phyloP scores from a whole-genome alignment of 2,797 vertebrate genomes.

The Sebastes hubbsi region DNA sequence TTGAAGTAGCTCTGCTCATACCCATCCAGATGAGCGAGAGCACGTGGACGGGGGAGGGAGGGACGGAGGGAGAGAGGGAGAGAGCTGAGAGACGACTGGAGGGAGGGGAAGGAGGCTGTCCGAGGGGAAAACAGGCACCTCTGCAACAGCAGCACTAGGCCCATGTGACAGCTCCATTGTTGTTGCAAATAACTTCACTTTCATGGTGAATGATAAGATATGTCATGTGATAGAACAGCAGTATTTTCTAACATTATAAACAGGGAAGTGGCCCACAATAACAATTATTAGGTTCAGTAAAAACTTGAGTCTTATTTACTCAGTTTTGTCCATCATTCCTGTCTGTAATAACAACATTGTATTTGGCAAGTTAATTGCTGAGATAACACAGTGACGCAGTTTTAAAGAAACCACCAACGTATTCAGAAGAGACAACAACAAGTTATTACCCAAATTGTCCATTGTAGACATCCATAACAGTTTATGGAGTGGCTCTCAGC shows the following conservation, averaged over 20 bases:
- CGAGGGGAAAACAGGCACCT: constrained; percentile 58
- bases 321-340: background rate
- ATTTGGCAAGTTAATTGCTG: background rate
- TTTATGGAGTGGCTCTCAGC: background rate
- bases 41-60: constrained; percentile 56
- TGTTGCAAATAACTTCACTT: constrained; percentile 44
- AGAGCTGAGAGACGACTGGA: constrained; percentile 21
- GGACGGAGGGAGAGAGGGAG: background rate
- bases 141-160: constrained; percentile 47
- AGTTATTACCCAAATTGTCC: background rate
- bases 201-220: constrained; percentile 23
- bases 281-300: background rate
- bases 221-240: background rate
- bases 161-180: constrained; percentile 53
- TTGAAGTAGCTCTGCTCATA: constrained; percentile 64
- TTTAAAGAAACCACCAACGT: background rate
- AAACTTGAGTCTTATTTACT: background rate
- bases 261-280: background rate
- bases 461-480: background rate
- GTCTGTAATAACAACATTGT: background rate
- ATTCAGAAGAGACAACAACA: background rate
- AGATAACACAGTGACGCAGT: background rate
- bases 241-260: background rate
- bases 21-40: constrained; percentile 69
- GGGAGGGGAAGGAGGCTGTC: constrained; percentile 31